Evolutionary conservation across 2,888 invertebrate genomes (phyloP), one percentile per base, ranked within the genome.

Genomic region (Andrena fulva): DNA sequence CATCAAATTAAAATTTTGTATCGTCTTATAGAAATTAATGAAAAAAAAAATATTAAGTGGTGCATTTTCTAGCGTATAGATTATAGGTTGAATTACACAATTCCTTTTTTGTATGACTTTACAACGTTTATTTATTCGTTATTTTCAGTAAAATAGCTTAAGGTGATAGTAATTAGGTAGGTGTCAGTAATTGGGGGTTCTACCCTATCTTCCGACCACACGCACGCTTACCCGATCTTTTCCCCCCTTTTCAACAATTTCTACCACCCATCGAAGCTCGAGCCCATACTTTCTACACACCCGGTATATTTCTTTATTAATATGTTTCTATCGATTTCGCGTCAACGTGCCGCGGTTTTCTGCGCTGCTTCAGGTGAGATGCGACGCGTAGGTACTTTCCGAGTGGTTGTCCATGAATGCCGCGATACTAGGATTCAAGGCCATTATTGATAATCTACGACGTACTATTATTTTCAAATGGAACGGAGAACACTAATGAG

Each of bases 381-480:
- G 81, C 31, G 72, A 63, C 74, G 70, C 67, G 52, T 42, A 42
- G 42, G 42, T 68, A 73, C 77, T 77, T 83, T 77, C 67, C 70
- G 70, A 77, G 77, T 71, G 77, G 77, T 77, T 33, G 77, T 83
- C 82, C 83, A 54, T 82, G 77, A 78, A 84, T 75, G 71, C 82
- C 71, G 54, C 64, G 71, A 68, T 82, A 62, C 75, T 73, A 69
- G 64, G 82, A 84, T 84, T 73, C 84, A 84, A 84, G 84, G 84
- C 78, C 73, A 62, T 42, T 84, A 84, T 84, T 76, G 84, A 79
- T 79, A 79, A 69, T 68, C 67, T 62, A 69, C 72, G 62, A 76
- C 33, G 72, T 82, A 76, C 75, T 78, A 72, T 83, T 83, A 83
- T 79, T 84, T 75, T 68, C 71, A 67, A 82, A 82, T 54, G 60